Evolutionary conservation across 2,888 invertebrate species (phyloP).

Genomic region (Eubasilissa splendida): DNA sequence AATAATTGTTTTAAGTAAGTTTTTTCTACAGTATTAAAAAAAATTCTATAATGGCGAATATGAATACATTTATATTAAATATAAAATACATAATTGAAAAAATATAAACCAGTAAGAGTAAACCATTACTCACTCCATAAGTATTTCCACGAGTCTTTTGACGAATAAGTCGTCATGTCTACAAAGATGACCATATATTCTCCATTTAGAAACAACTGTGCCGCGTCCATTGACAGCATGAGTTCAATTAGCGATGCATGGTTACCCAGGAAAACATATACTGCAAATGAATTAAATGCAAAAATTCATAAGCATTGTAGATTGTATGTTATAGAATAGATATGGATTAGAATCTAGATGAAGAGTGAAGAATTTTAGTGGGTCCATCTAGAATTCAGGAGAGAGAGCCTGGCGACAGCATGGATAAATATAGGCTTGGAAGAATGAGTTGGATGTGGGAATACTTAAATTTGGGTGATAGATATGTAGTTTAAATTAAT

Average conservation of each 20-base stretch:
- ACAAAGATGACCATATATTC: slow-evolving; percentile 97
- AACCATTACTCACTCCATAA: slow-evolving; percentile 79
- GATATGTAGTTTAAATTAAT: too few relatives aligned
- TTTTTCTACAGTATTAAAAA: slow-evolving; percentile 4
- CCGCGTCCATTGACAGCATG: slow-evolving; percentile 92
- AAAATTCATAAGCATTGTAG: too few relatives aligned
- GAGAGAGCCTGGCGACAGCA: too few relatives aligned
- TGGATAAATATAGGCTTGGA: too few relatives aligned
- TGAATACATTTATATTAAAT: not conserved
- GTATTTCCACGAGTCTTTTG: slow-evolving; percentile 83
- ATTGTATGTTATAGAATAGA: too few relatives aligned
- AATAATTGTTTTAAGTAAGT: not conserved
- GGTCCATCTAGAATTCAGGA: too few relatives aligned
- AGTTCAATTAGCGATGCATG: slow-evolving; percentile 89
- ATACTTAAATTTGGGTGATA: too few relatives aligned
- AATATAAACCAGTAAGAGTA: slow-evolving; percentile 30
- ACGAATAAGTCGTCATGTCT: slow-evolving; percentile 91
- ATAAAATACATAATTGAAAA: not conserved
- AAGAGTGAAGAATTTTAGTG: too few relatives aligned
- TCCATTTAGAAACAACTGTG: slow-evolving; percentile 89
- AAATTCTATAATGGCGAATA: not conserved
- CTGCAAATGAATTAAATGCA: slow-evolving; percentile 71
- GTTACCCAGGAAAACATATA: slow-evolving; percentile 95
- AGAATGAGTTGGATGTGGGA: too few relatives aligned
- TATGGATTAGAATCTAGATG: too few relatives aligned